These are phyloP conservation scores for Eupithecia inturbata DNA, from an alignment of 2,888 invertebrate genomes.

Conservation along the genomic window DNA sequence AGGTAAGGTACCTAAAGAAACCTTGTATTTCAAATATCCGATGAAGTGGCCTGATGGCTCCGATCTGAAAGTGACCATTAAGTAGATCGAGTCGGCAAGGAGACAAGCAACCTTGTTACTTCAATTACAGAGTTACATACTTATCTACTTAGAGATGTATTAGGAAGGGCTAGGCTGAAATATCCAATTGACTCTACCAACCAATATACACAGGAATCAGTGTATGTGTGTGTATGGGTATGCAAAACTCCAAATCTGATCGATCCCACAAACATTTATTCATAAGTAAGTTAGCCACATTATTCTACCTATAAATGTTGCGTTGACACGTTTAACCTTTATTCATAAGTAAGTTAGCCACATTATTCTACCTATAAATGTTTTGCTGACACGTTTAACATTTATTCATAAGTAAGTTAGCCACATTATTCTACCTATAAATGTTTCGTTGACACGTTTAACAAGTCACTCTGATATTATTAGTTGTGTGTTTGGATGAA, in stretches of 20 bases:
- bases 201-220: background rate
- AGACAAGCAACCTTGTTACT: background rate
- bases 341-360: too few species aligned
- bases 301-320: too few species aligned
- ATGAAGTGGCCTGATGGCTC: background rate
- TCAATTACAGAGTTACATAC: constrained; percentile 1
- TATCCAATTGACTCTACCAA: background rate
- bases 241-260: background rate
- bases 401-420: background rate
- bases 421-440: too few species aligned
- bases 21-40: background rate
- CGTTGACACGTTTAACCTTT: background rate
- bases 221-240: background rate
- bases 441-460: background rate
- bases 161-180: background rate
- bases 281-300: too few species aligned
- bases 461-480: too few species aligned
- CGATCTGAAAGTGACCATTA: constrained; percentile 1
- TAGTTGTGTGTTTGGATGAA: too few species aligned
- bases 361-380: too few species aligned
- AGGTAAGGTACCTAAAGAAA: background rate
- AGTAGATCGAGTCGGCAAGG: background rate
- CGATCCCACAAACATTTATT: background rate
- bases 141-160: background rate
- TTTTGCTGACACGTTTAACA: background rate